These are phyloP conservation scores for Drosophila subsilvestris DNA, from an alignment of 2,888 invertebrate species.

Conservation along the genomic window DNA sequence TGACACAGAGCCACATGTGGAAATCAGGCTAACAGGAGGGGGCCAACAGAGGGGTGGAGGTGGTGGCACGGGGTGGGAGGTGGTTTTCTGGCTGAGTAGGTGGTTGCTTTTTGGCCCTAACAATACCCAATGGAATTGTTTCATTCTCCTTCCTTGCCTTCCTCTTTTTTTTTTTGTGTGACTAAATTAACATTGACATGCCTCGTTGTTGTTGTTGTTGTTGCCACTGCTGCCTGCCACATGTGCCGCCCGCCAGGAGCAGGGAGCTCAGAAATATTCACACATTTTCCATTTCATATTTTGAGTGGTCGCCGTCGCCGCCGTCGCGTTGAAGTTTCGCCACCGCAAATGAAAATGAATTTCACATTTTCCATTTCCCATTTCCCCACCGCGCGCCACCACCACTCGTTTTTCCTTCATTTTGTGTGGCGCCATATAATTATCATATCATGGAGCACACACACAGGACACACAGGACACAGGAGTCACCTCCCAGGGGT, in stretches of 20 bases:
- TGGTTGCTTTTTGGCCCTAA: constrained; percentile 47
- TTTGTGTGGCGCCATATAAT: constrained; percentile 61
- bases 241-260: constrained; percentile 40
- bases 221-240: constrained; percentile 57
- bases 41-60: constrained; percentile 1
- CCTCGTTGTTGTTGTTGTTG: constrained; percentile 46
- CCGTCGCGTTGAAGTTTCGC: constrained; percentile 64
- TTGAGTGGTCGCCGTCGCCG: constrained; percentile 55
- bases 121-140: constrained; percentile 79
- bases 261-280: constrained; percentile 66
- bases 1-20: constrained; percentile 81
- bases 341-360: constrained; percentile 65
- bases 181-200: constrained; percentile 82
- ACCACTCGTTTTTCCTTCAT: constrained; percentile 39
- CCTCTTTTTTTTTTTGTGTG: constrained; percentile 53
- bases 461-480: constrained; percentile 16
- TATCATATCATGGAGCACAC: constrained; percentile 68
- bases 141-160: constrained; percentile 31
- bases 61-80: not conserved
- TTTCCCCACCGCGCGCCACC: constrained; percentile 1
- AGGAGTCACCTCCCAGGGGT: constrained; percentile 55
- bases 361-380: constrained; percentile 71
- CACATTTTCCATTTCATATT: constrained; percentile 75
- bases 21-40: constrained; percentile 60
- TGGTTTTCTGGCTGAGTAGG: constrained; percentile 31